phyloP scores from a whole-genome alignment of 2,113 vertebrate species.

The Silurus asotus region DNA sequence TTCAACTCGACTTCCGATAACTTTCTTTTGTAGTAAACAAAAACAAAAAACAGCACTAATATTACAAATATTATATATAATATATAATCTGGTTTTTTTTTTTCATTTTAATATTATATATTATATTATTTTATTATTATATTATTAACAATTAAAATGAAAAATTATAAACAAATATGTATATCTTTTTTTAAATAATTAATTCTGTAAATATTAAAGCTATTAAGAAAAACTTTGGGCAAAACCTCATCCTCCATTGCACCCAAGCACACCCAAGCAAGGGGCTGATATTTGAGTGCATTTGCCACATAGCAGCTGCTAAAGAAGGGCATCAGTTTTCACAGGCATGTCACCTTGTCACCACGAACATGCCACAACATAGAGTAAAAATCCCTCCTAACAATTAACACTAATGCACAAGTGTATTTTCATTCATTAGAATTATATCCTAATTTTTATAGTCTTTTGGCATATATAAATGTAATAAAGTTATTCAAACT shows the following conservation, averaged over 20 bases:
- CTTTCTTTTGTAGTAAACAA: neutral
- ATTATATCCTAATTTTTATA: too few relatives aligned
- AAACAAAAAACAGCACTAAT: neutral
- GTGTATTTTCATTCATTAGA: too few relatives aligned
- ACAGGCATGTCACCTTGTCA: slow-evolving; percentile 5
- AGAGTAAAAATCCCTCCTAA: neutral
- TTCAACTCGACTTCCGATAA: neutral
- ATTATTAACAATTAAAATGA: neutral
- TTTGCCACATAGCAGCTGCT: slow-evolving; percentile 33
- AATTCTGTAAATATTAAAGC: neutral
- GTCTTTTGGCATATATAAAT: too few relatives aligned
- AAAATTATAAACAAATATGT: neutral
- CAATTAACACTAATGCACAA: neutral
- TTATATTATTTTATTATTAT: neutral
- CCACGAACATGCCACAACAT: neutral
- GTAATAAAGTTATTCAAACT: too few relatives aligned
- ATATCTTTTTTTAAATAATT: neutral
- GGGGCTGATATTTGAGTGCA: slow-evolving; percentile 31
- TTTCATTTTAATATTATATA: neutral
- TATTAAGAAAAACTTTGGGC: neutral
- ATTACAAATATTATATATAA: neutral
- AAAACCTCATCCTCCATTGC: neutral
- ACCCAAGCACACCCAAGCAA: slow-evolving; percentile 18
- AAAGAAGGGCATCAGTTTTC: slow-evolving; percentile 8
- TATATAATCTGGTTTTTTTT: too few relatives aligned